Percentiles rank a stretch among this genome's conserved stretches.
Evolutionary conservation across 2,888 invertebrate species (phyloP).

Genomic region (Plutella xylostella): DNA sequence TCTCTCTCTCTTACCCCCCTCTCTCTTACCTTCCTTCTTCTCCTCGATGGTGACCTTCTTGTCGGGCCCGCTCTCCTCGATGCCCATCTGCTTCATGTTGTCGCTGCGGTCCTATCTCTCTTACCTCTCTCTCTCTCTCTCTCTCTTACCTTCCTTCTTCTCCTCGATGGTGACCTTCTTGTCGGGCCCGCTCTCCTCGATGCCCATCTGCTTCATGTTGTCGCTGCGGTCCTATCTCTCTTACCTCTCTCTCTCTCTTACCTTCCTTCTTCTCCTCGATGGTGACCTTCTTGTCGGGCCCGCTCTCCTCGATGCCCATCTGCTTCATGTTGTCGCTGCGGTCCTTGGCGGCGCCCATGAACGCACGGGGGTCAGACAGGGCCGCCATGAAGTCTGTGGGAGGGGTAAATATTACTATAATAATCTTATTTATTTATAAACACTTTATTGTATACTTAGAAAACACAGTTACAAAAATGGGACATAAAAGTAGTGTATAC

Average conservation of each 20-base stretch:
- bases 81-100: slow-evolving; percentile 96
- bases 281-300: slow-evolving; percentile 73
- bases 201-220: slow-evolving; percentile 96
- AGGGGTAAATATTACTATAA: no score
- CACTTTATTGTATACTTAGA: no score
- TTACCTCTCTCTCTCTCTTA: no score
- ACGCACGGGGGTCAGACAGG: slow-evolving; percentile 93
- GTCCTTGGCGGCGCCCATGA: slow-evolving; percentile 88
- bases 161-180: slow-evolving; percentile 75
- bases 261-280: slow-evolving; percentile 81
- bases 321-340: slow-evolving; percentile 93
- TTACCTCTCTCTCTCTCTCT: no score
- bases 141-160: slow-evolving; percentile 76
- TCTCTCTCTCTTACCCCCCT: slow-evolving; percentile 86
- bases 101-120: slow-evolving; percentile 87
- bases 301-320: slow-evolving; percentile 91
- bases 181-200: slow-evolving; percentile 81
- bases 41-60: slow-evolving; percentile 75
- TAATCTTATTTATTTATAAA: no score
- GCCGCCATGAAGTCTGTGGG: slow-evolving; percentile 94
- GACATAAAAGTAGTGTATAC: no score
- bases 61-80: slow-evolving; percentile 81
- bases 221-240: slow-evolving; percentile 87
- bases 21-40: slow-evolving; percentile 76
- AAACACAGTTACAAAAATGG: no score